Conservation (phyloP, 2,797 vertebrate genomes). For the Eleutherodactylus coqui region DNA sequence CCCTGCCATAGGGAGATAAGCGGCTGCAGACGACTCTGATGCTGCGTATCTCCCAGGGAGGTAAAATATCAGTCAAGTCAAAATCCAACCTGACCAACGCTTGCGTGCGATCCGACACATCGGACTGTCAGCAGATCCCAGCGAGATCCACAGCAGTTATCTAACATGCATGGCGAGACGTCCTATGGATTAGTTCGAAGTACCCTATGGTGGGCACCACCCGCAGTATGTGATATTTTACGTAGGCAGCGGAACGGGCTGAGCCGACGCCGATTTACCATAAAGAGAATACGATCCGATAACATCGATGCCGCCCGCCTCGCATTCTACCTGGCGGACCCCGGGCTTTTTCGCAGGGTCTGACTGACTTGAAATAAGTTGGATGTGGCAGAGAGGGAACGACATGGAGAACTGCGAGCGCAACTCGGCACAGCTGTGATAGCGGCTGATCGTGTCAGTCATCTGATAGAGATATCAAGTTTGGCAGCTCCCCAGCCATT, state of each 20-base stretch:
- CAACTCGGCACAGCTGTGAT: not conserved
- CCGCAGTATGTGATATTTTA: not conserved
- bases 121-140: no score
- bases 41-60: not conserved
- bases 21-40: not conserved
- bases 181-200: not conserved
- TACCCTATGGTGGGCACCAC: not conserved
- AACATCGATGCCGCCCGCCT: not conserved
- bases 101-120: not conserved
- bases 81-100: not conserved
- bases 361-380: not conserved
- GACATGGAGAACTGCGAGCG: not conserved
- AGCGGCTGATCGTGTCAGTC: not conserved
- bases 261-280: not conserved
- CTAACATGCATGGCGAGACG: not conserved
- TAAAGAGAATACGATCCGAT: not conserved
- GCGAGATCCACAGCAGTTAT: not conserved
- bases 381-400: not conserved
- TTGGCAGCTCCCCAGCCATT: not conserved
- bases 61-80: not conserved
- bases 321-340: not conserved
- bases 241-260: not conserved
- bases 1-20: not conserved
- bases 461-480: constrained; percentile 30
- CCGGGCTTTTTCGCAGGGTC: not conserved